These are phyloP conservation scores for Strigamia crassipes DNA, from an alignment of 2,888 invertebrate species.

Conservation along the genomic window DNA sequence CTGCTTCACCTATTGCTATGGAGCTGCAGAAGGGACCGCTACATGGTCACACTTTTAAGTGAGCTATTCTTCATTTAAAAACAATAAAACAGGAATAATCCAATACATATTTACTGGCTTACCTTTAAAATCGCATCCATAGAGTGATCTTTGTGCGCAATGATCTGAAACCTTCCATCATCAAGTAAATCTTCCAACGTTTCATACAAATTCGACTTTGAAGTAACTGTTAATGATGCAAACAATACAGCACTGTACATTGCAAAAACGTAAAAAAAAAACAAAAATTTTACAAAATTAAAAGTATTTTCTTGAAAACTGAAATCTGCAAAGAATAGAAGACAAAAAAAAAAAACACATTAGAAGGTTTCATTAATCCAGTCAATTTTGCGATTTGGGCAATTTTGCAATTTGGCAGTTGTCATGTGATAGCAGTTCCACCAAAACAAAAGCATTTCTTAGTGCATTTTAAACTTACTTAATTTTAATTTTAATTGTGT, in stretches of 20 bases:
- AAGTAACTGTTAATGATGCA: background rate
- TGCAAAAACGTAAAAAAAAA: background rate
- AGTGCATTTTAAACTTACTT: background rate
- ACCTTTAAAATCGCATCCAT: background rate
- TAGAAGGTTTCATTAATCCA: no score
- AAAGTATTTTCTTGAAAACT: background rate
- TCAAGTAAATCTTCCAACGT: background rate
- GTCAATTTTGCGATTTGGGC: no score
- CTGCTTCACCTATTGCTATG: no score
- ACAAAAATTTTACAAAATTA: background rate
- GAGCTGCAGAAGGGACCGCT: no score
- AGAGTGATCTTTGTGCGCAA: background rate
- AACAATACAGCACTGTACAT: background rate
- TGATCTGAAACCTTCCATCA: background rate
- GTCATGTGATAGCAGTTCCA: no score
- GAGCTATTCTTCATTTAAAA: no score
- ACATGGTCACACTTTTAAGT: no score
- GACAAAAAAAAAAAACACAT: no score
- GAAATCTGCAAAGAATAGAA: background rate
- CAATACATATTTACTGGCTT: no score
- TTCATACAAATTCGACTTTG: background rate
- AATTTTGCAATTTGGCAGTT: no score
- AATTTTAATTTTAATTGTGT: background rate
- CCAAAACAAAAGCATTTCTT: no score
- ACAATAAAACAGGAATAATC: no score